Base-by-base conservation (phyloP, 2,797 vertebrate species). In the Crypturellus tataupa region DNA sequence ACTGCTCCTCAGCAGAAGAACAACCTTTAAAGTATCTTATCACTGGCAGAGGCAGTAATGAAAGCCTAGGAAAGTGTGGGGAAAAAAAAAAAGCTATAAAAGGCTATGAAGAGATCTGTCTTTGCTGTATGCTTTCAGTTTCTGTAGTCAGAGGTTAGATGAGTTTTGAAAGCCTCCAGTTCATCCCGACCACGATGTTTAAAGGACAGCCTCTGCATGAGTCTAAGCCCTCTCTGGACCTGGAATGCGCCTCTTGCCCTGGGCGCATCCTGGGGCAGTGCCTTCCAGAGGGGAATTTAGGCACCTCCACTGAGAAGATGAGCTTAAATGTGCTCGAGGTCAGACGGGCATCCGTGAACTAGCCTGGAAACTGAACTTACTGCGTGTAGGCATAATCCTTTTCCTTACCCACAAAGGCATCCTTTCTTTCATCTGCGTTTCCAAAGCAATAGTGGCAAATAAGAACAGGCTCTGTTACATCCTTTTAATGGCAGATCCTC, bases 1-100 rank as follows among this genome's bases (percentile, higher is more conserved):
- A 93, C 73, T 91, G 81, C 88, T 92, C 80, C 87, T 90, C 63
- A 86, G 70, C 89, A 86, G 91, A 94, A 91, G 90, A 96, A 92
- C 82, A 84, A 94, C 90, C 95, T 96, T 96, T 94, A 71, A 94
- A 94, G 77, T 93, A 93, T 87, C 85, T 70, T 88, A 53, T 87
- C 44, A 91, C 94, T 93, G 91, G 56, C 77, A 91, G 77, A 44
- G 80, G 53, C 81, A 87, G 55, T 84, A 94, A 94, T 86, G 89
- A 94, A 96, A 96, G 87, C 67, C 16, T 44, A 77, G 78, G 64
- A 77, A 90, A 88, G 59, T 51, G 20, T 0, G 85, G 79, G 33
- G 49, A 10, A 20, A 49, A 49, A 49, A 49, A 49, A 49, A 24
- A 49, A 24, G 24, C 37, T 39, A 39, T 39, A 49, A 49, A 49